phyloP scores from a whole-genome alignment of 2,888 invertebrate species.

The Cancer borealis region DNA sequence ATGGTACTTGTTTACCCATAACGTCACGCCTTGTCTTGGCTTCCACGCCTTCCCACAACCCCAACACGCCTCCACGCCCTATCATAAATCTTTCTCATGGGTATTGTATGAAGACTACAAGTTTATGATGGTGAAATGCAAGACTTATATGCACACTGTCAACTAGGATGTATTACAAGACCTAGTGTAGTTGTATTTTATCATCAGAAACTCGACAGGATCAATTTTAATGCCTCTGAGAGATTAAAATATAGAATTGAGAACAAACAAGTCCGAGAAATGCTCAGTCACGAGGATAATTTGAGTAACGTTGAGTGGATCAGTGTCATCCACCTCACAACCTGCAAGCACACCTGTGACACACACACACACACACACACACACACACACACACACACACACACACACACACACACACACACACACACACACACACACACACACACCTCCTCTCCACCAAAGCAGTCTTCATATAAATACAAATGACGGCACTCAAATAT shows the following conservation, averaged over 20 bases:
- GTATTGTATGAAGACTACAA: too few relatives aligned
- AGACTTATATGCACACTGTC: too few relatives aligned
- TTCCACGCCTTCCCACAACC: too few relatives aligned
- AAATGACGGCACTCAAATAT: not conserved
- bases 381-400: not conserved
- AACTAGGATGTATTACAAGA: too few relatives aligned
- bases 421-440: not conserved
- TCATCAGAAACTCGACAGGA: not conserved
- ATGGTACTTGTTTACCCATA: too few relatives aligned
- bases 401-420: not conserved
- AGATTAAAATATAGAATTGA: not conserved
- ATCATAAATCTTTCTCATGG: too few relatives aligned
- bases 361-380: slow-evolving; percentile 16
- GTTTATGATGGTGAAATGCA: too few relatives aligned
- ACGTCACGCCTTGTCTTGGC: too few relatives aligned
- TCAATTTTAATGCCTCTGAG: not conserved
- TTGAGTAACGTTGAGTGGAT: not conserved
- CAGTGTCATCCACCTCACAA: not conserved
- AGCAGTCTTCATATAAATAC: not conserved
- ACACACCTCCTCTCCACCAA: not conserved
- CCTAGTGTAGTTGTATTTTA: too few relatives aligned
- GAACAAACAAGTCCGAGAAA: not conserved
- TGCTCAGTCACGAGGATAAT: not conserved
- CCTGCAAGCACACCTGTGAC: not conserved
- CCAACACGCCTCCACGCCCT: not conserved